phyloP scores from a whole-genome alignment of 2,113 vertebrate species.

The Cariama cristata region DNA sequence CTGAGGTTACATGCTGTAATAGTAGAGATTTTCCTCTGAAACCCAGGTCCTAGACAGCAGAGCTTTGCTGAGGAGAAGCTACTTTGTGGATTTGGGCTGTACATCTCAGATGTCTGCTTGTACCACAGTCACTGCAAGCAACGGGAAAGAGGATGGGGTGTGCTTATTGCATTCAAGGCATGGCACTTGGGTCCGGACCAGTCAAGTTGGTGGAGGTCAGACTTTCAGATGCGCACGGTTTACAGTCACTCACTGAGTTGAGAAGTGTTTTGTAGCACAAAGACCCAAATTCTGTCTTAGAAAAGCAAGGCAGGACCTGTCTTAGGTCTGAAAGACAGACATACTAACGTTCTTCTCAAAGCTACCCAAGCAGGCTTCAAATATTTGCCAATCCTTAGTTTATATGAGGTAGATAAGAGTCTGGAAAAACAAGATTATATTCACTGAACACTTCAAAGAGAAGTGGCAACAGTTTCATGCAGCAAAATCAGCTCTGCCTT shows the following conservation, averaged over 20 bases:
- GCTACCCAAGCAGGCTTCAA: neutral
- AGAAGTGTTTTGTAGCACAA: neutral
- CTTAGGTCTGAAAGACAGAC: neutral
- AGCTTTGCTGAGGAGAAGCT: neutral
- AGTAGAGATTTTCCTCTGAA: neutral
- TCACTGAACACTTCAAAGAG: constrained; percentile 6
- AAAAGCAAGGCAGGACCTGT: neutral
- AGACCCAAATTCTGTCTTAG: neutral
- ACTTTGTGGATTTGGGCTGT: neutral
- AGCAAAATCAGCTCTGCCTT: neutral
- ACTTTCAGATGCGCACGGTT: neutral
- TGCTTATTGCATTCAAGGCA: neutral
- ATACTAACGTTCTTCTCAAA: neutral
- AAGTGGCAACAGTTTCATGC: neutral
- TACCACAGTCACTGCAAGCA: neutral
- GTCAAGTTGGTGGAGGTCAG: neutral
- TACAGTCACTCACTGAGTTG: neutral
- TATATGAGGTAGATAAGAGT: neutral
- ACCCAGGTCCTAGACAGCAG: neutral
- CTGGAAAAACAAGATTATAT: constrained; percentile 51
- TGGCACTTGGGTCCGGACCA: neutral
- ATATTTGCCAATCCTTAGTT: neutral
- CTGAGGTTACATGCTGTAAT: fast-evolving
- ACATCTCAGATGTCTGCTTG: neutral
- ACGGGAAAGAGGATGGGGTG: fast-evolving